A percentile compares a stretch with the other conserved stretches of the same genome.
Conservation (phyloP, 2,113 vertebrate genomes). For the Scatophagus argus region DNA sequence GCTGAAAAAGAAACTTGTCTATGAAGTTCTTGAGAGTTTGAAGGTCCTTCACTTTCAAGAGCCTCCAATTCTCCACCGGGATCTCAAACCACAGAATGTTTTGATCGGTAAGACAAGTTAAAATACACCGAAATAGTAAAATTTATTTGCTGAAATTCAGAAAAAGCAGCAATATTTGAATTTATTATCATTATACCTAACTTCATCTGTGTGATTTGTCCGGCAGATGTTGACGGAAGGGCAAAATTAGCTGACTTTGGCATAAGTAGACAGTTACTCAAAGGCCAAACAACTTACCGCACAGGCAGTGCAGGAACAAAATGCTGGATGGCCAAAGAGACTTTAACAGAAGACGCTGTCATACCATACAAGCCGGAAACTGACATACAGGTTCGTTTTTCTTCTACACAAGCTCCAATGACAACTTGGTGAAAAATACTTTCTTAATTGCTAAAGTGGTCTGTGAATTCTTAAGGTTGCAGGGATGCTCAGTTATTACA, state of each 20-base stretch:
- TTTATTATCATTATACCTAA: background rate
- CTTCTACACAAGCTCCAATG: accelerated
- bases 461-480: conserved; percentile 63
- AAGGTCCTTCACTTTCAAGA: conserved; percentile 57
- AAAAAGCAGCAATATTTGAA: background rate
- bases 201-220: background rate
- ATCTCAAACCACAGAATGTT: conserved; percentile 82
- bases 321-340: conserved; percentile 78
- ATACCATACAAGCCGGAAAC: conserved; percentile 70
- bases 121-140: background rate
- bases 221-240: conserved; percentile 55
- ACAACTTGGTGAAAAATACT: background rate
- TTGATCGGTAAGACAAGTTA: conserved; percentile 68
- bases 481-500: conserved; percentile 80
- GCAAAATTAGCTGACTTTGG: conserved; percentile 77
- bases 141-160: too few species aligned
- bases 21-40: conserved; percentile 64
- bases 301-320: conserved; percentile 71
- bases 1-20: conserved; percentile 15
- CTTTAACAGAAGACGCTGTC: conserved; percentile 23
- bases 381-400: conserved; percentile 73
- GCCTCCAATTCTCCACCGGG: conserved; percentile 69
- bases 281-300: conserved; percentile 52
- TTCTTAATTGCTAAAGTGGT: accelerated
- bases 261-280: conserved; percentile 68